Conservation (phyloP, 2,888 invertebrate genomes). For the Notodonta dromedarius region DNA sequence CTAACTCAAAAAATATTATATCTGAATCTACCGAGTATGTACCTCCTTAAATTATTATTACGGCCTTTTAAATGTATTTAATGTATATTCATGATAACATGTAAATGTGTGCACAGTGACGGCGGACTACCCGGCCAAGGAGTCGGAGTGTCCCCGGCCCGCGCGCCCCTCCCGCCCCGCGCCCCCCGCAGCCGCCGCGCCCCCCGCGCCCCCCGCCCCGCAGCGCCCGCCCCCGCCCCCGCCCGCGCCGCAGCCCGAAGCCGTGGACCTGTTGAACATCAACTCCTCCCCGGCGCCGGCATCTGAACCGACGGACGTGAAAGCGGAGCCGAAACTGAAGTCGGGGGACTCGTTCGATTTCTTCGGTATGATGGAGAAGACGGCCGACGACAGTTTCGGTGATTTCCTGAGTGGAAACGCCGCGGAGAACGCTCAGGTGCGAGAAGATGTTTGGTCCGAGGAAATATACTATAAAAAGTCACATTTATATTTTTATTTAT, state of each 20-base stretch:
- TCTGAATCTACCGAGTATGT: too few species aligned
- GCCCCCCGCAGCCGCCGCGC: constrained; percentile 43
- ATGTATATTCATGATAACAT: neutral
- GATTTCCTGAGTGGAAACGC: constrained; percentile 72
- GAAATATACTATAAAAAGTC: too few species aligned
- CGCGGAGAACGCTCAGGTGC: constrained; percentile 51
- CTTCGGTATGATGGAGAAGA: constrained; percentile 84
- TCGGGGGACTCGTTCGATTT: constrained; percentile 84
- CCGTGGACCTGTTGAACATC: constrained; percentile 70
- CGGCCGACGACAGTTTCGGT: constrained; percentile 71
- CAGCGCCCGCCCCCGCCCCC: constrained; percentile 43
- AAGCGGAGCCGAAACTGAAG: constrained; percentile 57
- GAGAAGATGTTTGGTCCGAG: neutral
- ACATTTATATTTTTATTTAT: too few species aligned
- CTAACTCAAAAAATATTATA: too few species aligned
- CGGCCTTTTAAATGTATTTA: too few species aligned
- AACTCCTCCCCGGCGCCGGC: constrained; percentile 31
- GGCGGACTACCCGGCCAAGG: constrained; percentile 60
- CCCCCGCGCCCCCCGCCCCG: constrained; percentile 31
- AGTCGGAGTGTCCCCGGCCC: constrained; percentile 54
- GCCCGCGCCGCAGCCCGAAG: constrained; percentile 25
- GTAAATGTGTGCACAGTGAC: constrained; percentile 54
- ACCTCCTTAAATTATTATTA: too few species aligned
- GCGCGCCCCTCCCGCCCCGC: constrained; percentile 47
- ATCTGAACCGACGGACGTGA: constrained; percentile 27